Evolutionary conservation across 2,113 vertebrate genomes (phyloP).

Genomic region (Ophthalmolycus amberensis): DNA sequence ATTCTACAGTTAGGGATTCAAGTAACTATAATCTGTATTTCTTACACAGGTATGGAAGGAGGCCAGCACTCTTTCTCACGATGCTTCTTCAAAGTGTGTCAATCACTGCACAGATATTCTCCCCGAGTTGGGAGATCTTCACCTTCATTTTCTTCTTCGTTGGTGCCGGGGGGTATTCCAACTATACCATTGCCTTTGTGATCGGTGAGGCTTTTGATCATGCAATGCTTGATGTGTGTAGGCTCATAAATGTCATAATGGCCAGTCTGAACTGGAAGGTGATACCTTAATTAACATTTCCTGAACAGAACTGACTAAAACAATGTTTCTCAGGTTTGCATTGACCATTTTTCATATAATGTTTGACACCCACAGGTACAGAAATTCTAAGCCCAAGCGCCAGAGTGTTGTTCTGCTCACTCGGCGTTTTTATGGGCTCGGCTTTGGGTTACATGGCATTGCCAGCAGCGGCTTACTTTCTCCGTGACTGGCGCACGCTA

Average conservation of each 20-base stretch:
- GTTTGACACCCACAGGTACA: conserved; percentile 75
- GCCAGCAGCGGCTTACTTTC: conserved; percentile 87
- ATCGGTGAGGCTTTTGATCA: conserved; percentile 79
- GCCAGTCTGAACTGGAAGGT: not conserved
- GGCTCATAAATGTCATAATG: not conserved
- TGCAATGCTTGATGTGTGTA: not conserved
- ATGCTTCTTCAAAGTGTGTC: conserved; percentile 89
- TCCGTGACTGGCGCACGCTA: conserved; percentile 87
- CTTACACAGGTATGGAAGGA: conserved; percentile 88
- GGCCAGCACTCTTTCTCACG: conserved; percentile 87
- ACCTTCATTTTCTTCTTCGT: conserved; percentile 85
- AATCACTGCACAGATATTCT: conserved; percentile 89
- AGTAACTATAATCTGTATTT: not conserved
- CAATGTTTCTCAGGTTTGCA: too few species aligned
- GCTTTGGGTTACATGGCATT: conserved; percentile 90
- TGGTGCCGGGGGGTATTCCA: conserved; percentile 90
- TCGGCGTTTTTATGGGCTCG: conserved; percentile 90
- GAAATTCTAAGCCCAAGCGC: conserved; percentile 88
- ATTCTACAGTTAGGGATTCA: not conserved
- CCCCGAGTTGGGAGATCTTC: conserved; percentile 90
- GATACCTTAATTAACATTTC: not conserved
- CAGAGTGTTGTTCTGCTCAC: conserved; percentile 86
- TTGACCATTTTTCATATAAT: not conserved
- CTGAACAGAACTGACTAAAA: not conserved
- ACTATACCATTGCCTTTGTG: conserved; percentile 92